Conservation (phyloP, 2,113 vertebrate genomes). For the Vombatus ursinus region DNA sequence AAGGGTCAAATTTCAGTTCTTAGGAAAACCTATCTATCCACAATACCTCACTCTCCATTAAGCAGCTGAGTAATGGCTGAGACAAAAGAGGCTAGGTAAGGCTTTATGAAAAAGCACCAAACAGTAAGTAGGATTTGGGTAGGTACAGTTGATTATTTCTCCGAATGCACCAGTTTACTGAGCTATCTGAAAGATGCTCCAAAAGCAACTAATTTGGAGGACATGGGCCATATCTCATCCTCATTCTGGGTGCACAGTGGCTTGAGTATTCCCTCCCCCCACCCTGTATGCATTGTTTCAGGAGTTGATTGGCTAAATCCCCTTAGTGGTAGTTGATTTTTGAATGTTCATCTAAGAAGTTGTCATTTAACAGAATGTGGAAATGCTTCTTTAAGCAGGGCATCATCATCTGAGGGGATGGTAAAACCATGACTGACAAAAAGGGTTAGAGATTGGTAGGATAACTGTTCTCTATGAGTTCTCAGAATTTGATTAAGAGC, state of each 20-base stretch:
- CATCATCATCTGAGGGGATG: neutral
- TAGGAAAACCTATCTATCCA: neutral
- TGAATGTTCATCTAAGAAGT: neutral
- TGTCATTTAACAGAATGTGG: neutral
- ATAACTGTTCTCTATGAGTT: conserved; percentile 54
- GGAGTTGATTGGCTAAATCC: neutral
- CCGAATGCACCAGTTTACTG: neutral
- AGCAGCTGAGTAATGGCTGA: neutral
- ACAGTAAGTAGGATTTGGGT: conserved; percentile 10
- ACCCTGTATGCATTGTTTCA: conserved; percentile 17
- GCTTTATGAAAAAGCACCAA: neutral
- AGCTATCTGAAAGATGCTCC: conserved; percentile 20
- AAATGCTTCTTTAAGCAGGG: neutral
- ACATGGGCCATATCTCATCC: neutral
- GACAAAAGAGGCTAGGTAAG: neutral
- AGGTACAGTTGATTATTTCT: conserved; percentile 18
- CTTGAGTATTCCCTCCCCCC: neutral
- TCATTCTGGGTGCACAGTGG: neutral
- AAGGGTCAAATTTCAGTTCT: neutral
- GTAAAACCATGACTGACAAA: conserved; percentile 36
- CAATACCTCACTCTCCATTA: neutral
- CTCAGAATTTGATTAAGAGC: conserved; percentile 78
- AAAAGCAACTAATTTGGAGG: neutral
- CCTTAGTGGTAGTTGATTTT: neutral
- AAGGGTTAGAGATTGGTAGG: conserved; percentile 45